Base-by-base conservation (phyloP, 2,113 vertebrate species). In the Romanogobio albipinnatus region DNA sequence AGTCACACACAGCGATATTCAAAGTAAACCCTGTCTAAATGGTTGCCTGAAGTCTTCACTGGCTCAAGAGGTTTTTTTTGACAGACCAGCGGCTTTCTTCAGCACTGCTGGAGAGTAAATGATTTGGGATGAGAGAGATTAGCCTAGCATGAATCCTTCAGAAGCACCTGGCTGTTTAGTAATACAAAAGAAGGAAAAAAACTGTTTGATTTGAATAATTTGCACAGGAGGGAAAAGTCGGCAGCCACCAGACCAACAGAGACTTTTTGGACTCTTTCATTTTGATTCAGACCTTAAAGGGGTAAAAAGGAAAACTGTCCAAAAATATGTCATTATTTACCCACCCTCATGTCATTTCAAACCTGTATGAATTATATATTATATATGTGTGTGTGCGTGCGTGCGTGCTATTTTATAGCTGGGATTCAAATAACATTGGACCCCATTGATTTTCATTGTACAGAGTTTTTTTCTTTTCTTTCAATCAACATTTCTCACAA, bases 121-220 rank as follows among this genome's bases (percentile, higher is more conserved):
- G 58, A 39, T 64, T 79, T 79, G n/a, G 58, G 61, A 81, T 51
- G 45, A 81, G 45, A 68, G 61, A 68, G 56, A 78, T 78, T 78
- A 78, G 56, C 76, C 17, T 78, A 43, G 76, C 76, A 47, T 64
- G 58, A 10, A 62, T 47, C 39, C 39, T 62, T 80, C 43, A 49
- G 22, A 66, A 36, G 61, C 61, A 81, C 78, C 78, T 68, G 61
- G 26, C 6, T 81, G 14, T 19, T 33, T 19, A 68, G 24, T 81
- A 51, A 68, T 45, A 39, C 64, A 24, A 26, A n/a, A 10, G 9
- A n/a, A 22, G 1, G 1, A 71, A 10, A 71, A 10, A 39, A n/a
- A 10, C 8, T 0, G 2, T n/a, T 73, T 73, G 58, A 39, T 79
- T 47, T 79, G 36, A 79, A 79, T 62, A 79, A 79, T 79, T 79